Base-by-base conservation (phyloP, 1,140 invertebrate genomes). In the Parasteatoda tepidariorum region DNA sequence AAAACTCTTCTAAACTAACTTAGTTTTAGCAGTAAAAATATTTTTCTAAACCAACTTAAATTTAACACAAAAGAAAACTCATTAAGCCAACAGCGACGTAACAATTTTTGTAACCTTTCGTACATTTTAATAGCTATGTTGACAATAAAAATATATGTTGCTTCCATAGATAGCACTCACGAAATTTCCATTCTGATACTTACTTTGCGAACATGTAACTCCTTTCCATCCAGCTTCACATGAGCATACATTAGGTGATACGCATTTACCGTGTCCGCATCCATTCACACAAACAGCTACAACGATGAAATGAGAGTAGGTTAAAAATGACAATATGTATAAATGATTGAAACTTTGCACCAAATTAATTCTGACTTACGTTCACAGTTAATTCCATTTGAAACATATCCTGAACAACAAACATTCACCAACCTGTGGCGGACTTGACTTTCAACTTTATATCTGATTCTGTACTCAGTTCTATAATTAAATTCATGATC, bases 191-290 rank as follows among this genome's bases (percentile, higher is more conserved):
- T 13, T 18, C 26, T 26, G 13, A 22, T 41, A 6, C 28, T n/a
- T 73, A 73, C 70, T 24, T 73, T 73, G 30, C 4, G 31, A 22
- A 33, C 70, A 73, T 22, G 30, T 59, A 0, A 33, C 31, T 57
- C 54, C 70, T 24, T 55, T 59, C 70, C 70, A 73, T n/a, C 70
- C 70, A 0, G 70, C n/a, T 5, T 73, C 38, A 59, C 70, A 73
- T 9, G 24, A 11, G 34, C 70, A 73, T 7, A 31, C n/a, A 1
- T 59, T 30, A 13, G 70, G 70, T n/a, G 55, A 18, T 5, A 59
- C 2, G 9, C 70, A 73, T 11, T 13, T 26, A 3, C 70, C 70
- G 28, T 38, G 34, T 7, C 30, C 24, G 26, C 70, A 73, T 0
- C 48, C 70, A 13, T 11, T 57, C 3, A 54, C 30, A 59, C 70